phyloP scores from a whole-genome alignment of 2,888 invertebrate species.

The Melikaiella ostensackeni region DNA sequence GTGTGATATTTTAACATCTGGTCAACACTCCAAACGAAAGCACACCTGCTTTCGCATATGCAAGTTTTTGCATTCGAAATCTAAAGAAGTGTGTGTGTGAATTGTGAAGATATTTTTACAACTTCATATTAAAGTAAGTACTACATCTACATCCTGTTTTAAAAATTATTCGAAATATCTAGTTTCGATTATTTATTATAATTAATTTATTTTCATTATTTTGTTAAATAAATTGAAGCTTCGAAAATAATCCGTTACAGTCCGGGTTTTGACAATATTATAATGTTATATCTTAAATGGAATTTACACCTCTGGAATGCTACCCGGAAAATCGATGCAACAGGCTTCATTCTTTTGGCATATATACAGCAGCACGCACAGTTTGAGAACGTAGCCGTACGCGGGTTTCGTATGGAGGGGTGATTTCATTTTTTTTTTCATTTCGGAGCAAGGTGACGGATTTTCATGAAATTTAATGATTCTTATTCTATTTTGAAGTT shows the following conservation, averaged over 20 bases:
- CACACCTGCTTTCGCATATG: neutral
- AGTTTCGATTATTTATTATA: neutral
- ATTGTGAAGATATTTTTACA: neutral
- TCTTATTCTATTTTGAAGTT: neutral
- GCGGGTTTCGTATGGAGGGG: neutral
- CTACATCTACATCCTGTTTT: neutral
- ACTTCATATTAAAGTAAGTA: neutral
- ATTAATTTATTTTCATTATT: neutral
- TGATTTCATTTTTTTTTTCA: neutral
- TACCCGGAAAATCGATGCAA: slow-evolving; percentile 23
- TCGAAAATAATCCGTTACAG: neutral
- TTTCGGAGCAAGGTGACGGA: neutral
- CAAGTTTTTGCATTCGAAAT: neutral
- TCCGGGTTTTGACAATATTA: neutral
- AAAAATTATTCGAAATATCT: neutral
- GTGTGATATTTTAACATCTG: neutral
- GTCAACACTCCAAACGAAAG: neutral
- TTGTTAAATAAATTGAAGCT: neutral
- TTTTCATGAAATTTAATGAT: neutral
- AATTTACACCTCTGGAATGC: neutral
- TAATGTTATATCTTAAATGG: neutral
- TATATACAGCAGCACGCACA: no score
- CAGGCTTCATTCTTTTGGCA: neutral
- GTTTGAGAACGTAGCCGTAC: neutral
- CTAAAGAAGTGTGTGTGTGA: neutral